These are phyloP conservation scores for Anaspis maculata DNA, from an alignment of 2,888 invertebrate species.

Conservation along the genomic window DNA sequence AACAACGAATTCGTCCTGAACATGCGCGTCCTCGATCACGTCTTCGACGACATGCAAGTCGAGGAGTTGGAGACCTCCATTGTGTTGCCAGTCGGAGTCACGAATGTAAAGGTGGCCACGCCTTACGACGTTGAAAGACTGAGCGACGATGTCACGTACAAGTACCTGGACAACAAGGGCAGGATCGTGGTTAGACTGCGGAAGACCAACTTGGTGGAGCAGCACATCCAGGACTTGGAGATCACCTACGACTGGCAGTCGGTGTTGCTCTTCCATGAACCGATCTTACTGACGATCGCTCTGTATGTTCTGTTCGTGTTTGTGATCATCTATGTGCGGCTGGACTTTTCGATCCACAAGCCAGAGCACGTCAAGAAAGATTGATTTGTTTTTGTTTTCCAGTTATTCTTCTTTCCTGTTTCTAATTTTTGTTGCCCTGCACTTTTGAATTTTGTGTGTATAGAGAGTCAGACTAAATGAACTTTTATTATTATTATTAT, in stretches of 20 bases:
- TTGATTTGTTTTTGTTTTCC: constrained; percentile 20
- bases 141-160: constrained; percentile 72
- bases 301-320: constrained; percentile 83
- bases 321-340: constrained; percentile 87
- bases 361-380: constrained; percentile 47
- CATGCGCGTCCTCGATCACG: constrained; percentile 93
- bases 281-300: constrained; percentile 78
- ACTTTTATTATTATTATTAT: no score
- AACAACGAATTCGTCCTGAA: constrained; percentile 70
- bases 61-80: constrained; percentile 83
- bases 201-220: constrained; percentile 84
- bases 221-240: constrained; percentile 93
- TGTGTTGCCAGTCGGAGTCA: constrained; percentile 88
- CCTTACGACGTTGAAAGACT: constrained; percentile 74
- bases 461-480: no score
- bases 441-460: no score
- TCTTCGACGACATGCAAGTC: constrained; percentile 93
- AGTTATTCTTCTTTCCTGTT: no score
- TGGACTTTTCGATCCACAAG: constrained; percentile 83
- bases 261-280: constrained; percentile 84
- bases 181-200: constrained; percentile 79
- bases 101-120: constrained; percentile 69
- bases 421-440: no score
- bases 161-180: constrained; percentile 92
- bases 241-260: constrained; percentile 83